Evolutionary conservation across 2,888 invertebrate species (phyloP).

Genomic region (Heliconius charithonia): DNA sequence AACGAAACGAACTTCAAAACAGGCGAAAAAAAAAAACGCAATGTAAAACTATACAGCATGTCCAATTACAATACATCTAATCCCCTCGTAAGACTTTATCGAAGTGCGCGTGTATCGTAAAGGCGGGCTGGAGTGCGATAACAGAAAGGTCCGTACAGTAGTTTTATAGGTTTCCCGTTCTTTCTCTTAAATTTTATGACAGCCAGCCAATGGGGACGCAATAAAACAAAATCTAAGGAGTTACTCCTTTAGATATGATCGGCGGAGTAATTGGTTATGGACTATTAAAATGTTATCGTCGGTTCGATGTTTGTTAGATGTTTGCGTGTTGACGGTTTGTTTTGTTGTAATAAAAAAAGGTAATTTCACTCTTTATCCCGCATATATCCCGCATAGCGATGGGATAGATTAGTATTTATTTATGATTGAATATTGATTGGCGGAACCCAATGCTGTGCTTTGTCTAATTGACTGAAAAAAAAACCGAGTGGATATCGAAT

Average conservation of each 20-base stretch:
- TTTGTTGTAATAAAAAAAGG: too few species aligned
- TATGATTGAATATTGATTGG: background rate
- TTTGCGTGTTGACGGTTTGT: background rate
- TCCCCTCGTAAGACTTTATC: slow-evolving; percentile 43
- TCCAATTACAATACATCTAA: slow-evolving; percentile 32
- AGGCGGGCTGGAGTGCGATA: slow-evolving; percentile 44
- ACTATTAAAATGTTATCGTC: background rate
- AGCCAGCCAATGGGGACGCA: slow-evolving; percentile 26
- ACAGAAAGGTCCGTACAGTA: slow-evolving; percentile 36
- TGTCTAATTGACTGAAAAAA: background rate
- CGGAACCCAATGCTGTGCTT: background rate
- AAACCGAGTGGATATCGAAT: too few species aligned
- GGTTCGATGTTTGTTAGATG: background rate
- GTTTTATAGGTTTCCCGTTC: slow-evolving; percentile 39
- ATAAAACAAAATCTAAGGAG: slow-evolving; percentile 27
- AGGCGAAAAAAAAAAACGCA: background rate
- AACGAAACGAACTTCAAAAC: background rate
- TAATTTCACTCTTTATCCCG: too few species aligned
- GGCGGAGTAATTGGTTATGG: slow-evolving; percentile 1
- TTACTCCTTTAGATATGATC: slow-evolving; percentile 17
- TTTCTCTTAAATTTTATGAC: slow-evolving; percentile 35
- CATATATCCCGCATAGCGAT: too few species aligned
- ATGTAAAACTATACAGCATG: background rate
- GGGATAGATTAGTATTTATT: too few species aligned
- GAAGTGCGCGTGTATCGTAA: slow-evolving; percentile 46